These are phyloP conservation scores for Lampropteryx suffumata DNA, from an alignment of 2,888 invertebrate species.

Conservation along the genomic window DNA sequence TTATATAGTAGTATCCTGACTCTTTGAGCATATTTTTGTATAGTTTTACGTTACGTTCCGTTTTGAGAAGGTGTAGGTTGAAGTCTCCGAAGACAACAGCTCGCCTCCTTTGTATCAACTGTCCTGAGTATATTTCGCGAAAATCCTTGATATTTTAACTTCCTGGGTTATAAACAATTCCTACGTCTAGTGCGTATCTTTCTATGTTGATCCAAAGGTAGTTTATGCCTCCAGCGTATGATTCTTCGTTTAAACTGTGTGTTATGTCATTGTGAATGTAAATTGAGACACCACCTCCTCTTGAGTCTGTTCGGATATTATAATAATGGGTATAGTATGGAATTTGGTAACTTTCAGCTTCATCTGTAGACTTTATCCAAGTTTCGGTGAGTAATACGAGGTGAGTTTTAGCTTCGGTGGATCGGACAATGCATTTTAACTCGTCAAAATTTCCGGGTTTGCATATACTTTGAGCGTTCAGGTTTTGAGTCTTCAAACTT, in stretches of 20 bases:
- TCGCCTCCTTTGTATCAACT: neutral
- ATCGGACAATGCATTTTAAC: too few species aligned
- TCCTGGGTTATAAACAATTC: neutral
- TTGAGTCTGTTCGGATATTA: neutral
- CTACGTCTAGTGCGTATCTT: neutral
- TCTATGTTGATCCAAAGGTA: neutral
- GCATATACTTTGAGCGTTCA: too few species aligned
- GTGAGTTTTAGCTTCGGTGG: neutral
- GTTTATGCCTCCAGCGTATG: neutral
- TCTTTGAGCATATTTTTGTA: neutral
- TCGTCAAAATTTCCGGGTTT: too few species aligned
- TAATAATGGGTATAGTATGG: slow-evolving; percentile 1
- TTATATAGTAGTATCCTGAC: neutral
- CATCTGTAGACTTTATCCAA: slow-evolving; percentile 4
- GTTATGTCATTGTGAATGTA: neutral
- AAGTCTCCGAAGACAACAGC: slow-evolving; percentile 2
- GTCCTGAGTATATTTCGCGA: neutral
- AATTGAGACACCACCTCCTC: neutral
- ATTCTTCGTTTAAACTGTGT: neutral
- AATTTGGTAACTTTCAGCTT: neutral
- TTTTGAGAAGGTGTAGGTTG: neutral
- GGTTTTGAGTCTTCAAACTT: too few species aligned
- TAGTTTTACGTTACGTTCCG: neutral
- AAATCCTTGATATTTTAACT: neutral
- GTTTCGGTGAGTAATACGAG: slow-evolving; percentile 4